Conservation (phyloP, 2,888 invertebrate genomes). For the Hirtodrosophila trivittata region DNA sequence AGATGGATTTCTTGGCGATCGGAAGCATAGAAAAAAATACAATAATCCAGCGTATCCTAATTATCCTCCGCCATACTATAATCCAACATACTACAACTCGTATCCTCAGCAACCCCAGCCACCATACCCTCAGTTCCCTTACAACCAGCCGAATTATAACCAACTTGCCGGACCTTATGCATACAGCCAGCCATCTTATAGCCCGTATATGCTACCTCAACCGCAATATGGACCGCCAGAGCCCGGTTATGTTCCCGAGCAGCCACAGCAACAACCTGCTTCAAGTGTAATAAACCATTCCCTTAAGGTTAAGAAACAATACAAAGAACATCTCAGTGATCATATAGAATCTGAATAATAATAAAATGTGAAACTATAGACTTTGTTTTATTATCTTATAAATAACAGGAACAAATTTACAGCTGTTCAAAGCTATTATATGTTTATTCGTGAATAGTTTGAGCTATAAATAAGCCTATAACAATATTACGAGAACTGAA, state of each 20-base stretch:
- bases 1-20: not conserved
- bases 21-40: slow-evolving; percentile 39
- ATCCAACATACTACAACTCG: slow-evolving; percentile 11
- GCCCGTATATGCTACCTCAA: not conserved
- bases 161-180: slow-evolving; percentile 28
- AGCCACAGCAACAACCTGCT: slow-evolving; percentile 20
- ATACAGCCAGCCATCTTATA: slow-evolving; percentile 12
- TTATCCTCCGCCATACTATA: not conserved
- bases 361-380: slow-evolving; percentile 10
- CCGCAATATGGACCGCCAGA: slow-evolving; percentile 1
- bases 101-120: slow-evolving; percentile 11
- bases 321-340: slow-evolving; percentile 53
- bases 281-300: slow-evolving; percentile 60
- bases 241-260: slow-evolving; percentile 1
- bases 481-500: no score
- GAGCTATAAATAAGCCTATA: no score
- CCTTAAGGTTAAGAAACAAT: slow-evolving; percentile 72
- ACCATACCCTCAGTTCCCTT: slow-evolving; percentile 7
- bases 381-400: no score
- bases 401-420: no score
- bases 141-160: slow-evolving; percentile 14
- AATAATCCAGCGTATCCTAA: slow-evolving; percentile 44
- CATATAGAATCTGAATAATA: slow-evolving; percentile 5
- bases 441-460: no score
- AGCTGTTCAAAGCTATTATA: no score